Percentiles rank a stretch among this genome's conserved stretches.
These are phyloP conservation scores for Nasonia vitripennis DNA, from an alignment of 1,140 invertebrate species.

Conservation along the genomic window DNA sequence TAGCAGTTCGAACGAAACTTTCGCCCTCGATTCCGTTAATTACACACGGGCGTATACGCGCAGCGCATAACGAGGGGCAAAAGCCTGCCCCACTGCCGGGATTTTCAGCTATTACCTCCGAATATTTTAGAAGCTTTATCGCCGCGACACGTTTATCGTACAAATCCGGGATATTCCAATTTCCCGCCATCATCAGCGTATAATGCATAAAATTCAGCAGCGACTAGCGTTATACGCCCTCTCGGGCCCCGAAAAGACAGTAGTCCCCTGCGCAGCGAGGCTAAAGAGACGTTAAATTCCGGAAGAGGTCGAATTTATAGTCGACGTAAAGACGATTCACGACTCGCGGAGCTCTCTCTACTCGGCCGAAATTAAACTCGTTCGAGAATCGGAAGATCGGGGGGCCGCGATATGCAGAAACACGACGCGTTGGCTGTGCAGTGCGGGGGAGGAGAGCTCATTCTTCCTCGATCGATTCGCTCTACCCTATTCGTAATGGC, in stretches of 20 bases:
- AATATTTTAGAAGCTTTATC: background rate
- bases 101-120: background rate
- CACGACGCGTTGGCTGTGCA: background rate
- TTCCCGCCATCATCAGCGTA: background rate
- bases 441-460: background rate
- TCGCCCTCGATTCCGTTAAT: background rate
- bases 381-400: background rate
- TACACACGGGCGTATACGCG: background rate
- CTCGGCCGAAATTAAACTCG: slow-evolving; percentile 29
- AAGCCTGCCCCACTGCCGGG: background rate
- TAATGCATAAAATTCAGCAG: background rate
- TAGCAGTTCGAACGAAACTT: background rate
- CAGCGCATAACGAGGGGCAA: background rate
- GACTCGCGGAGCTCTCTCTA: background rate
- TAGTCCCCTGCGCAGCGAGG: background rate
- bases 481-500: slow-evolving; percentile 19
- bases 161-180: too few species aligned
- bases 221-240: too few species aligned
- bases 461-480: slow-evolving; percentile 34
- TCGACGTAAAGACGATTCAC: slow-evolving; percentile 34
- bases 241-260: background rate
- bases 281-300: slow-evolving; percentile 12
- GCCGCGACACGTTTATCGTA: background rate
- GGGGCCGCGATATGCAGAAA: slow-evolving; percentile 24
- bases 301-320: slow-evolving; percentile 38